These are phyloP conservation scores for Danio choprae DNA, from an alignment of 2,797 vertebrate genomes.

Conservation along the genomic window DNA sequence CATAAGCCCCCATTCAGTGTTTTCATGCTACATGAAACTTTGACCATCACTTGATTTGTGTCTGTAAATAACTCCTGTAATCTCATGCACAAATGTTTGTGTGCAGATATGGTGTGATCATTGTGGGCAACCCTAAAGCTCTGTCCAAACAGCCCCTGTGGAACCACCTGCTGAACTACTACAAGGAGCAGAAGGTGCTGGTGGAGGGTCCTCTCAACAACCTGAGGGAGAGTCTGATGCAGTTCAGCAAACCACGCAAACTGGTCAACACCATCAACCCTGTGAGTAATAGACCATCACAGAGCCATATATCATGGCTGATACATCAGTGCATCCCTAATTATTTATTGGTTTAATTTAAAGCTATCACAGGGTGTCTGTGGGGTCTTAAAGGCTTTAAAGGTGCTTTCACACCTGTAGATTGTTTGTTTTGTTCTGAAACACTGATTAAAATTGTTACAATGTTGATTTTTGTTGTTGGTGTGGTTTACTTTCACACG, in stretches of 20 bases:
- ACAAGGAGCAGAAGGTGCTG: conserved; percentile 98
- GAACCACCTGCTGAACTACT: conserved; percentile 98
- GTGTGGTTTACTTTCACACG: too few species aligned
- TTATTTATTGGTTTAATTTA: too few species aligned
- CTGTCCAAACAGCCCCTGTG: conserved; percentile 97
- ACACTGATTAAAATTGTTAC: too few species aligned
- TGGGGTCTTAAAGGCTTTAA: too few species aligned
- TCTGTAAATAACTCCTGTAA: not conserved
- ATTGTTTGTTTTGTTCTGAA: too few species aligned
- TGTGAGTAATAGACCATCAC: conserved; percentile 75
- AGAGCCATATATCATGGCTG: not conserved
- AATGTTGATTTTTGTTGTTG: too few species aligned
- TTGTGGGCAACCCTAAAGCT: conserved; percentile 97
- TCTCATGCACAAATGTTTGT: conserved; percentile 39
- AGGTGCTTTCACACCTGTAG: too few species aligned
- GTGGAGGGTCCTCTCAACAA: conserved; percentile 98
- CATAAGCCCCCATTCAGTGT: too few species aligned
- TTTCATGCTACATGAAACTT: too few species aligned
- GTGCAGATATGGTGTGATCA: conserved; percentile 94
- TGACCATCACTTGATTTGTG: too few species aligned
- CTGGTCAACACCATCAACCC: conserved; percentile 99
- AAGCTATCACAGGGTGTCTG: too few species aligned
- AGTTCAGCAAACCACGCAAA: conserved; percentile 99
- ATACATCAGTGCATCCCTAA: too few species aligned
- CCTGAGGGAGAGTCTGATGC: conserved; percentile 98